Evolutionary conservation across 2,113 vertebrate species (phyloP), one percentile per base, ranked within the genome.

Genomic region (Lonchura striata): DNA sequence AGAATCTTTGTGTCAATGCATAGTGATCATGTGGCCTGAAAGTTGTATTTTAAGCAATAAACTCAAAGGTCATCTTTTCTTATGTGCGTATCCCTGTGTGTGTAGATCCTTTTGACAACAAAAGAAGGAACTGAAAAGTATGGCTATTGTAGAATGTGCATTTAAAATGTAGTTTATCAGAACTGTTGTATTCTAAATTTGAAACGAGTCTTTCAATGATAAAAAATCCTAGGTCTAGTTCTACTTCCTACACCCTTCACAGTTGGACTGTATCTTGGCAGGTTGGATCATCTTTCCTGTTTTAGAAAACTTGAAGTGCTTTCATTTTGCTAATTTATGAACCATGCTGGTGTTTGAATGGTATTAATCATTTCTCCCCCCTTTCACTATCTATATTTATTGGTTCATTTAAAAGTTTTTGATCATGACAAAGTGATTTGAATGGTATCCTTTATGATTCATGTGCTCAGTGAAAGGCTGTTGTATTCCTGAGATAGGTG

Each of bases 21-120:
- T 69, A 28, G 49, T 69, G 57, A 71, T 30, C 16, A 63, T 41
- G 46, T 91, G 60, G 82, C 94, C 82, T 94, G 72, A 37, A 92
- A 85, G 76, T 47, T 94, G 68, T 94, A 46, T 70, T 95, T 88
- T 66, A 35, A 81, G 37, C n/a, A 97, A 93, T 82, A 96, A 97
- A 94, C 27, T 18, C 59, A 44, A 75, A 33, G 59, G 41, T 78
- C 27, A 0, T 61, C 31, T 39, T 88, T 65, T 46, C n/a, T n/a
- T 46, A 11, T 2, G 2, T 71, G 22, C 3, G 0, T 68, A 39
- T 75, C 70, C 1, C 0, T 39, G 37, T 60, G 8, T 60, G 28
- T 42, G 35, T 65, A 64, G 28, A 3, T 77, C 4, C 25, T 71
- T 88, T 12, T 47, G 37, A 33, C 33, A 63, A 42, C 37, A 71